Conservation (phyloP, 2,888 invertebrate species). For the Phragmatobia fuliginosa region DNA sequence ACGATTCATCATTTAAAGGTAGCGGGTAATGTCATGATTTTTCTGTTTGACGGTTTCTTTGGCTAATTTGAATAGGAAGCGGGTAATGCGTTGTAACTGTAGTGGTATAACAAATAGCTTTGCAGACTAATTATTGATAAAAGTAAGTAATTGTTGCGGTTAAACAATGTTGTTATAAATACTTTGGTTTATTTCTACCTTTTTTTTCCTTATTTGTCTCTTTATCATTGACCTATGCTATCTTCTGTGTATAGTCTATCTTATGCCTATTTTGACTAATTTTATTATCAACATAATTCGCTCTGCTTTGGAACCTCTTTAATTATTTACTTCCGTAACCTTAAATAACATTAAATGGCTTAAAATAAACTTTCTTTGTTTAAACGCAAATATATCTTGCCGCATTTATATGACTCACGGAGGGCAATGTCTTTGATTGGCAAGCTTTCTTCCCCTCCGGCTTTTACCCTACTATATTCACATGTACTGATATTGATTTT, state of each 20-base stretch:
- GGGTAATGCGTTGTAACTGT: not conserved
- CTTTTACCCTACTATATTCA: conserved; percentile 28
- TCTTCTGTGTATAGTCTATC: not conserved
- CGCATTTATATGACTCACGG: conserved; percentile 29
- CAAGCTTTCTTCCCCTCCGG: conserved; percentile 27
- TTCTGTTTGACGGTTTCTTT: not conserved
- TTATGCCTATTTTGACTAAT: not conserved
- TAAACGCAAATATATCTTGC: conserved; percentile 39
- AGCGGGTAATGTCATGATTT: not conserved
- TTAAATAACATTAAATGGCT: not conserved
- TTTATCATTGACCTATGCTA: not conserved
- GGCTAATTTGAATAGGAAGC: not conserved
- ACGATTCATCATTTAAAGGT: too few species aligned
- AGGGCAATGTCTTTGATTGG: conserved; percentile 40
- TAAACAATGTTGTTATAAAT: not conserved
- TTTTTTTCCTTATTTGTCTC: too few species aligned
- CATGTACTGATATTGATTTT: conserved; percentile 12
- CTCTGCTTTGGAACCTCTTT: not conserved
- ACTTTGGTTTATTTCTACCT: not conserved
- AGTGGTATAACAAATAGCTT: not conserved
- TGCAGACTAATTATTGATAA: not conserved
- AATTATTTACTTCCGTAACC: not conserved
- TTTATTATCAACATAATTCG: not conserved
- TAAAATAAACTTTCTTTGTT: conserved; percentile 11
- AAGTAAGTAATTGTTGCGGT: too few species aligned